Conservation (phyloP, 2,888 invertebrate genomes). For the Cetonia aurata region DNA sequence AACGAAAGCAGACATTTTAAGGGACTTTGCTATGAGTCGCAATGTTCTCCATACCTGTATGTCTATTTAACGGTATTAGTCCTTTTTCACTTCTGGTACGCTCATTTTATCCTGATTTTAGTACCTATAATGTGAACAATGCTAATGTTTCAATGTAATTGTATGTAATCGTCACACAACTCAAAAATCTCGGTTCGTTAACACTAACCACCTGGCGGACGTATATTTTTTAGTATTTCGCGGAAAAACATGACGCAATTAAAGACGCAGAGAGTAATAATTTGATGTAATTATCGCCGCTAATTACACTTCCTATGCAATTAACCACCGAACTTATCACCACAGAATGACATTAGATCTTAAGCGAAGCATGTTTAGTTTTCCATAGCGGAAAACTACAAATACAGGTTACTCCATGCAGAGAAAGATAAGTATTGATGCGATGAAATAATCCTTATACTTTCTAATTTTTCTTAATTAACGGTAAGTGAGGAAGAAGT, state of each 20-base stretch:
- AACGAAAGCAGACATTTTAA: no score
- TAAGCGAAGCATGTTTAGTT: slow-evolving; percentile 12
- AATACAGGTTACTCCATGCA: not conserved
- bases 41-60: no score
- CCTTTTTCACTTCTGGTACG: no score
- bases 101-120: no score
- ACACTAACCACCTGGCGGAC: slow-evolving; percentile 13
- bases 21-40: no score
- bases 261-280: slow-evolving; percentile 22
- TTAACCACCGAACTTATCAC: slow-evolving; percentile 32
- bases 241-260: slow-evolving; percentile 28
- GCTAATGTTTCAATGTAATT: no score
- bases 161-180: no score
- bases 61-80: no score
- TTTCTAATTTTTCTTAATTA: slow-evolving; percentile 39
- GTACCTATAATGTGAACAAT: no score
- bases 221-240: slow-evolving; percentile 25
- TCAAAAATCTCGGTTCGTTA: not conserved
- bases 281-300: slow-evolving; percentile 37
- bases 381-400: not conserved
- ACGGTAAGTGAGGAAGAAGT: slow-evolving; percentile 11
- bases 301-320: slow-evolving; percentile 39
- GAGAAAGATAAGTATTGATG: not conserved
- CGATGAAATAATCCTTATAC: slow-evolving; percentile 12
- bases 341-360: slow-evolving; percentile 16